Evolutionary conservation across 2,113 vertebrate species (phyloP), one percentile per base, ranked within the genome.

Genomic region (Anoura caudifer): DNA sequence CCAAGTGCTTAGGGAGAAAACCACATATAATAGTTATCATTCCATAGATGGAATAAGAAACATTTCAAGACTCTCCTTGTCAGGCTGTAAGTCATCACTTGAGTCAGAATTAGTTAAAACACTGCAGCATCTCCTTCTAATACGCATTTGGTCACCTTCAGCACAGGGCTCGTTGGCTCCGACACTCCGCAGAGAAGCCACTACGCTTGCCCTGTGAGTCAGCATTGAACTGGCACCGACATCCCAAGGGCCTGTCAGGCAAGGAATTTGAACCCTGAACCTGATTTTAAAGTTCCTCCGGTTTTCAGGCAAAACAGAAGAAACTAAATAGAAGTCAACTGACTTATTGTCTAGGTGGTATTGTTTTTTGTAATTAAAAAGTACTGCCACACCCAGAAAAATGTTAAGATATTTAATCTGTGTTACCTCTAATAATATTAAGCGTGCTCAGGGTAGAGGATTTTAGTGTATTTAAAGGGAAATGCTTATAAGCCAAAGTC

Each of bases 61-160:
- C 36, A 63, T 75, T 94, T 96, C 22, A 65, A 82, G 45, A 92
- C 47, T 77, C 69, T 85, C 91, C 22, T 80, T 84, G 67, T 72
- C 36, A 77, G 86, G 52, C 20, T 16, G 3, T 31, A 87, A 54
- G 33, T 92, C 84, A 84, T 92, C 47, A n/a, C 8, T 36, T 95
- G 87, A 92, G 65, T 80, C 84, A 94, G 72, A 96, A 85, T 92
- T 95, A 87, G 36, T 84, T 87, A 95, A 87, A 54, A 47, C 17
- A 10, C 31, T 70, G 10, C 20, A 43, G 20, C 65, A 7, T 84
- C 65, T 93, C 45, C 31, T 92, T 91, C 73, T 67, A 19, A 95
- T 90, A 52, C 54, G 16, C 19, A 72, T 90, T 61, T 94, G 72
- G 45, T 81, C 85, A 91, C 93, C 75, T 97, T 94, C 31, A 73